Base-by-base conservation (phyloP, 1,140 invertebrate species). In the Megalonaias nervosa region DNA sequence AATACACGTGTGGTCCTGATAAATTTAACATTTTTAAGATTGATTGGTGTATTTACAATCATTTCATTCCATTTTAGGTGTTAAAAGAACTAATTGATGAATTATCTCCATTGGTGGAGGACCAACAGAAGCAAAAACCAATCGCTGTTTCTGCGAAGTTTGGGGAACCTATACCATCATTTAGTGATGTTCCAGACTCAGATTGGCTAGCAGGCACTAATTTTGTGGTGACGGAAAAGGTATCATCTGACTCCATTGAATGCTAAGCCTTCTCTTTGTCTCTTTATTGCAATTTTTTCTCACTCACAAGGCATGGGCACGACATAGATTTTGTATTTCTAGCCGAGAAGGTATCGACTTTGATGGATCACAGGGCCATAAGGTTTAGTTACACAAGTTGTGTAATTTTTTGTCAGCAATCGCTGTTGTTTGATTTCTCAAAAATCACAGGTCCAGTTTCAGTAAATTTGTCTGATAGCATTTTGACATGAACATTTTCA, bases 181-280 rank as follows among this genome's bases (percentile, higher is more conserved):
- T 60, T 57, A 60, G 59, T 48, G 31, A 21, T 17, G 13, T 55
- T n/a, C 56, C 65, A 15, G 13, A 75, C 55, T 60, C 77, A 23
- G 84, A 86, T 58, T 88, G 86, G 86, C 76, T 88, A 56, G 69
- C 59, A 21, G 86, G 82, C 56, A 88, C 86, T 26, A 88, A 88
- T 66, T 74, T 82, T 31, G 65, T 79, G 16, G 74, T 80, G 9
- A 84, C 81, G 55, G 73, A 82, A 56, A 85, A 88, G 82, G 85
- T 85, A 78, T 21, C 21, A 13, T 56, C 60, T 67, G 14, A 74
- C n/a, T 19, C 16, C 15, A 58, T 19, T 56, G 73, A 56, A 55
- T 67, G 60, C 9, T 48, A 19, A 66, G 19, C 38, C 38, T 61
- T 57, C 48, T n/a, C 56, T 67, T 15, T 56, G 56, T 56, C 26